Evolutionary conservation across 2,888 invertebrate species (phyloP), one percentile per base, ranked within the genome.

Genomic region (Syritta pipiens): DNA sequence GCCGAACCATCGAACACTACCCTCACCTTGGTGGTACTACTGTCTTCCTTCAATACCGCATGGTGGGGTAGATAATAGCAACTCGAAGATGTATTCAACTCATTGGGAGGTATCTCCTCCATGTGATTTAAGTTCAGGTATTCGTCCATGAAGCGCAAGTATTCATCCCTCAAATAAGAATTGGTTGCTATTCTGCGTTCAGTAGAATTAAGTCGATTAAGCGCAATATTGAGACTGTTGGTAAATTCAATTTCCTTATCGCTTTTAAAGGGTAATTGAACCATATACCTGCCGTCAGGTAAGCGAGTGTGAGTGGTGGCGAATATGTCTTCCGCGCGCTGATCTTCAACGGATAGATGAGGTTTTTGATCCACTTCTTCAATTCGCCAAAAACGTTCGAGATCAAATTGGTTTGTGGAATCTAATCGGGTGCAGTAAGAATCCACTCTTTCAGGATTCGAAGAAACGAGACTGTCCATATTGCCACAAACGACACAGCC

Each of bases 101-200:
- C 14, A 30, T 28, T 26, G 4, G 30, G 9, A 30, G 48, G 17
- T 48, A 48, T 48, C 28, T 30, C 48, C 28, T 48, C 17, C 48
- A 48, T 30, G 48, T 48, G 48, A 1, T 7, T 26, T 24, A 26
- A 28, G 7, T 6, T 26, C 1, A 12, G 1, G 1, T 46, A 26
- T 9, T 46, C 26, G 2, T 46, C 24, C 46, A 46, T 26, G 26
- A 46, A 46, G 14, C 26, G 24, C 4, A 46, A 9, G 14, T 46
- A 46, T 28, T 46, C 46, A 26, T 46, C 12, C 14, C 14, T 12
- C 26, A 46, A 46, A 26, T 14, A 9, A 4, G 1, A 9, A 26
- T 26, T 12, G 1, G 46, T 26, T 2, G 10, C 26, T 28, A 46
- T 10, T 26, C 24, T 46, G 2, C 26, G 26, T 46, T 46, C 24